Evolutionary conservation across 53 echinoderm and acorn worm genomes (phyloP).

Genomic region (Patiria pectinifera): DNA sequence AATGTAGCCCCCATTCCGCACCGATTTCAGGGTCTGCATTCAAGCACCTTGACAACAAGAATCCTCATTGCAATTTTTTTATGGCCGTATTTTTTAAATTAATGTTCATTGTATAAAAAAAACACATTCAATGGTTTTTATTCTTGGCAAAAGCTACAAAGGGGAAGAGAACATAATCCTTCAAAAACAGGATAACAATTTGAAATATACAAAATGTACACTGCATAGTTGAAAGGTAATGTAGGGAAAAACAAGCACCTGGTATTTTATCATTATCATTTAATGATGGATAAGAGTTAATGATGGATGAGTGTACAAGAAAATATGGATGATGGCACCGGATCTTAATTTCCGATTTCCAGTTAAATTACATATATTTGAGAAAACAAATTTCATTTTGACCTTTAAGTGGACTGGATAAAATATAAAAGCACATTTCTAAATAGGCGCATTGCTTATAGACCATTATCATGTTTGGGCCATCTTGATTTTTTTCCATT

Average conservation of each 20-base stretch:
- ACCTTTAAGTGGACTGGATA: not conserved
- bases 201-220: not conserved
- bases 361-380: not conserved
- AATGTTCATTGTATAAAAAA: not conserved
- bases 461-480: no score
- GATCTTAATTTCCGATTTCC: no score
- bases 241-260: not conserved
- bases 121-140: not conserved
- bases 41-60: not conserved
- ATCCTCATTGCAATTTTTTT: not conserved
- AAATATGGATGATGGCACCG: no score
- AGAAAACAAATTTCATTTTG: not conserved
- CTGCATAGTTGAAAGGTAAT: not conserved
- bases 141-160: conserved; percentile 8
- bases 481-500: no score
- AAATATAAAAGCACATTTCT: not conserved
- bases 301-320: not conserved
- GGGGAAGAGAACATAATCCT: not conserved
- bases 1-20: not conserved
- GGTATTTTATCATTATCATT: not conserved
- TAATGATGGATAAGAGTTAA: not conserved
- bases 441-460: not conserved
- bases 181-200: not conserved
- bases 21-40: not conserved
- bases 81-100: not conserved